A percentile compares a stretch with the other conserved stretches of the same genome.
These are phyloP conservation scores for Dicyrtomina minuta DNA, from an alignment of 2,888 invertebrate genomes.

Conservation along the genomic window DNA sequence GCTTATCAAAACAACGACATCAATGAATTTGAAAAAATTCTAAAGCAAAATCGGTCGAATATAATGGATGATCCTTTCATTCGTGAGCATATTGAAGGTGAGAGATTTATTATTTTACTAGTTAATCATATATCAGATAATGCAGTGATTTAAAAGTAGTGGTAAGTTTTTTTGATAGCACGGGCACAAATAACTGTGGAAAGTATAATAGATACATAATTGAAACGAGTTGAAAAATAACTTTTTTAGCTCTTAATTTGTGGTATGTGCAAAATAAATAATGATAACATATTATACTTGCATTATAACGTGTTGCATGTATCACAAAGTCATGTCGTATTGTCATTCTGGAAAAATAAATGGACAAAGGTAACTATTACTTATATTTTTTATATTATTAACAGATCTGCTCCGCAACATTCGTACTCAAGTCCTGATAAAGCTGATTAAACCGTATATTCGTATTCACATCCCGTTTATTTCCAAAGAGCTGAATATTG, in stretches of 20 bases:
- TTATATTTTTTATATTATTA: not conserved
- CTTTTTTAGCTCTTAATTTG: no score
- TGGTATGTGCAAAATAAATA: no score
- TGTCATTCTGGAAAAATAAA: not conserved
- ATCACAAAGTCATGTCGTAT: not conserved
- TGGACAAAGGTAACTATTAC: no score
- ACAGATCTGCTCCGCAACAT: slow-evolving; percentile 89
- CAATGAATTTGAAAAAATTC: slow-evolving; percentile 93
- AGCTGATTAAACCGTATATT: slow-evolving; percentile 96
- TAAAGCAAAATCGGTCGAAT: slow-evolving; percentile 88
- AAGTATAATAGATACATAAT: no score
- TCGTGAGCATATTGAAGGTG: slow-evolving; percentile 94
- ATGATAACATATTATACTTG: no score
- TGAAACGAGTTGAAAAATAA: no score
- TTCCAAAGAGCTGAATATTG: slow-evolving; percentile 89
- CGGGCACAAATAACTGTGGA: no score
- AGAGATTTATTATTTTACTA: no score
- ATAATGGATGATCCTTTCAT: slow-evolving; percentile 99
- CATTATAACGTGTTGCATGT: no score
- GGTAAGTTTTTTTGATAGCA: no score
- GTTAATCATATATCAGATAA: no score
- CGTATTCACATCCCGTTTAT: slow-evolving; percentile 97
- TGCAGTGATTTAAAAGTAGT: not conserved
- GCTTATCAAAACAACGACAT: slow-evolving; percentile 92
- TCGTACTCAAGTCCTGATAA: slow-evolving; percentile 93